phyloP scores from a whole-genome alignment of 2,888 invertebrate genomes.

The Hypomecis punctinalis region DNA sequence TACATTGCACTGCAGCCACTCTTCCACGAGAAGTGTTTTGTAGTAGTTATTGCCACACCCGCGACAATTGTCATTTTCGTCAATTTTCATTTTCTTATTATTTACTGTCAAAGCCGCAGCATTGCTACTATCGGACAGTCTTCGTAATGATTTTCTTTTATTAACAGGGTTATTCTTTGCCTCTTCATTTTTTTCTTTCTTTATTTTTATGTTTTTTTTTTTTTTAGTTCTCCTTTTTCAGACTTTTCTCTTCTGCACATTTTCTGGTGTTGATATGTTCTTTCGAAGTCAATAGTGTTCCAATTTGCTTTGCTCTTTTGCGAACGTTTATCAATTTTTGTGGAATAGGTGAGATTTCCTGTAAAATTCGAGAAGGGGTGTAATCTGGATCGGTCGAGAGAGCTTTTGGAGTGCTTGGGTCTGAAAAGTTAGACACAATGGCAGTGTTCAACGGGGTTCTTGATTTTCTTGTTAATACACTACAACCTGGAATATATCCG shows the following conservation, averaged over 20 bases:
- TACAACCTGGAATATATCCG: conserved; percentile 12
- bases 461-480: not conserved
- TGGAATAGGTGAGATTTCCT: not conserved
- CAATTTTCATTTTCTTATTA: not conserved
- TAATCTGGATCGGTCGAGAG: not conserved
- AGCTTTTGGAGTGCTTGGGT: not conserved
- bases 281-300: not conserved
- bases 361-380: not conserved
- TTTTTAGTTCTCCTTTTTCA: no score
- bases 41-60: not conserved
- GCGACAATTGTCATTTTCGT: not conserved
- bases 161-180: not conserved
- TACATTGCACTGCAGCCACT: not conserved
- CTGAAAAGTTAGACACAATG: not conserved
- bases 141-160: not conserved
- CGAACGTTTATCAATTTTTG: not conserved
- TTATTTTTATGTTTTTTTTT: no score
- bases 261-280: not conserved
- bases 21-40: not conserved
- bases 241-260: not conserved
- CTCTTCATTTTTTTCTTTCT: not conserved
- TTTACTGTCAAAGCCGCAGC: not conserved
- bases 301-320: conserved; percentile 1
- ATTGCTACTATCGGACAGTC: not conserved
- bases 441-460: not conserved